Evolutionary conservation across 2,113 vertebrate genomes (phyloP).

Genomic region (Phylloscopus trochilus): DNA sequence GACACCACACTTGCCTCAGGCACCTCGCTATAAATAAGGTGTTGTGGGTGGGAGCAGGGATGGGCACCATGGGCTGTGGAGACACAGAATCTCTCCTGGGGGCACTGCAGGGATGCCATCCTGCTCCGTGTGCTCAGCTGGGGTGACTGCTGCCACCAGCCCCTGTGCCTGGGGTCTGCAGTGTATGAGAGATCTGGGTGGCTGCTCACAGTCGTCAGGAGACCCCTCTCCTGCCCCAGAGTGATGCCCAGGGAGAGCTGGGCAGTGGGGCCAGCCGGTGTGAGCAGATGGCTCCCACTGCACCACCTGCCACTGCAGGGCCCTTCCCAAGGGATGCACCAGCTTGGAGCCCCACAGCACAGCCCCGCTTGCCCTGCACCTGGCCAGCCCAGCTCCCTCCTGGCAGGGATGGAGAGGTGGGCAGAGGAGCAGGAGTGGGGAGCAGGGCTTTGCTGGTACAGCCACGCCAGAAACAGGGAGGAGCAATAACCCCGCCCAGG

Average conservation of each 20-base stretch:
- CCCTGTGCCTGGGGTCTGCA: neutral
- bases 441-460: neutral
- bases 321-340: neutral
- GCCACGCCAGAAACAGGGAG: neutral
- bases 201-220: neutral
- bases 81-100: neutral
- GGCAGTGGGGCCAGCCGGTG: neutral
- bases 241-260: neutral
- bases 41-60: accelerated
- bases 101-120: neutral
- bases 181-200: neutral
- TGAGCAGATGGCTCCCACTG: neutral
- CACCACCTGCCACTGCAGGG: neutral
- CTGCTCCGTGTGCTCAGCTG: neutral
- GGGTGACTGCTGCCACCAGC: neutral
- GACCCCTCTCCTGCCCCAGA: neutral
- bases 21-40: neutral
- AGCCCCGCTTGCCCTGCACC: neutral
- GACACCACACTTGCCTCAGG: neutral
- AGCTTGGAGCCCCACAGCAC: neutral
- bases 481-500: accelerated
- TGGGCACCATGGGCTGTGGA: neutral
- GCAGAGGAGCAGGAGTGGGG: neutral
- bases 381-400: neutral
- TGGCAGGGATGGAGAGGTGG: neutral